Evolutionary conservation across 1,140 invertebrate species (phyloP).

Genomic region (Pygmarrhopalites habei): DNA sequence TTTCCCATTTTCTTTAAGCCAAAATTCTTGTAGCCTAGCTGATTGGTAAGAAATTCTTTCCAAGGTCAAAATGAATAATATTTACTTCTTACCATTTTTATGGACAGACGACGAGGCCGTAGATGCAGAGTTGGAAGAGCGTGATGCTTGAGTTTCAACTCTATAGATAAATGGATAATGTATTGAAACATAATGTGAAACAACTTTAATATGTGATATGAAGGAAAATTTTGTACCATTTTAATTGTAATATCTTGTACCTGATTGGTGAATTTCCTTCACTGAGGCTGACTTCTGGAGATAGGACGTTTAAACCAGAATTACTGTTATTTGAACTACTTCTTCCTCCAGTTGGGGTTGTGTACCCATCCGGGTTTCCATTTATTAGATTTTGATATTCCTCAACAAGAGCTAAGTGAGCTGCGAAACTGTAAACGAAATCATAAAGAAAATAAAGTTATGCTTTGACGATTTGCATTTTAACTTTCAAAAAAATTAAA

Average conservation of each 20-base stretch:
- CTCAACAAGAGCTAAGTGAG: conserved; percentile 32
- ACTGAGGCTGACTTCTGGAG: conserved; percentile 37
- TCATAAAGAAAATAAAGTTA: not conserved
- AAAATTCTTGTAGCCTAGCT: too few species aligned
- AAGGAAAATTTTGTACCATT: too few species aligned
- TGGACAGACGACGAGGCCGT: conserved; percentile 22
- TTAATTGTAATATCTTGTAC: too few species aligned
- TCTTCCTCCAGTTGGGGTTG: conserved; percentile 18
- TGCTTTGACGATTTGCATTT: too few species aligned
- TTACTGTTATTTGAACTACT: conserved; percentile 32
- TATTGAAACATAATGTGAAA: too few species aligned
- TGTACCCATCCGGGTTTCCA: conserved; percentile 33
- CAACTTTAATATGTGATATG: too few species aligned
- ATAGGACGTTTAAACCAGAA: conserved; percentile 35
- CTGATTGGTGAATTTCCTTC: conserved; percentile 38
- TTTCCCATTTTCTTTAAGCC: too few species aligned
- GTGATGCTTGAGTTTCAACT: conserved; percentile 29
- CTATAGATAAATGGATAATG: too few species aligned
- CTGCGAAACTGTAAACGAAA: conserved; percentile 16
- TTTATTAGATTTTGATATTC: conserved; percentile 38
- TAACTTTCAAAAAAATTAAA: too few species aligned
- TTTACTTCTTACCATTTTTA: conserved; percentile 11
- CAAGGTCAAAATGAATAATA: too few species aligned
- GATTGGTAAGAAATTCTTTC: too few species aligned
- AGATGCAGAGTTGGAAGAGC: conserved; percentile 24